Percentiles rank a stretch among this genome's conserved stretches.
These are phyloP conservation scores for Brachyrhaphis roseni DNA, from an alignment of 2,797 vertebrate species.

Conservation along the genomic window DNA sequence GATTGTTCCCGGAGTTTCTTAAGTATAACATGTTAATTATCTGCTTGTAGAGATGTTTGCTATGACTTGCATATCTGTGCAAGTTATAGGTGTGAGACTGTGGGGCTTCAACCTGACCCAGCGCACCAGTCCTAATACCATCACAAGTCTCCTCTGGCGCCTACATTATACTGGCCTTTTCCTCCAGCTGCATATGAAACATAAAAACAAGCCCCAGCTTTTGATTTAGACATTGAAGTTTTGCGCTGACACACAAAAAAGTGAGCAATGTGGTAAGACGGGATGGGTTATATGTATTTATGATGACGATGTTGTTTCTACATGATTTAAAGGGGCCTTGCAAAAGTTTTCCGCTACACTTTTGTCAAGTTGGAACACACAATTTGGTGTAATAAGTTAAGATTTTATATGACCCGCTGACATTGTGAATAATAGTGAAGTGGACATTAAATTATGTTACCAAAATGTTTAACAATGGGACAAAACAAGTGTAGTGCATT, in stretches of 20 bases:
- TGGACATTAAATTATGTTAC: not conserved
- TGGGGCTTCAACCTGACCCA: constrained; percentile 49
- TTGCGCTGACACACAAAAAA: not conserved
- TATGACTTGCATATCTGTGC: constrained; percentile 33
- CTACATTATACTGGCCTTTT: constrained; percentile 63
- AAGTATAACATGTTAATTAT: constrained; percentile 16
- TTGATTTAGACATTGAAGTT: constrained; percentile 63
- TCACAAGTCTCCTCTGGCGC: constrained; percentile 56
- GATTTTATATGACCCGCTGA: not conserved
- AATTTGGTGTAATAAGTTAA: not conserved
- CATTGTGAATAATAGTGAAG: not conserved
- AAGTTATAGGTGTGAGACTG: constrained; percentile 58
- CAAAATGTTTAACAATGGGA: not conserved
- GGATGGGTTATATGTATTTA: not conserved
- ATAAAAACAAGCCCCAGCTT: constrained; percentile 65
- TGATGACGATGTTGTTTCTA: not conserved
- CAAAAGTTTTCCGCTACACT: not conserved
- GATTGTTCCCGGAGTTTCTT: constrained; percentile 49
- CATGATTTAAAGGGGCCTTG: not conserved
- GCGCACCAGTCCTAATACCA: constrained; percentile 64
- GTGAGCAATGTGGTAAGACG: not conserved
- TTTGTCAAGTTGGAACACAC: not conserved
- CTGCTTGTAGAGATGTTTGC: not conserved
- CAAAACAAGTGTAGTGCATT: not conserved
- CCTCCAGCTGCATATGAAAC: constrained; percentile 74